Percentiles rank a stretch among this genome's conserved stretches.
These are phyloP conservation scores for Drosophila bocqueti DNA, from an alignment of 1,140 invertebrate species.

Conservation along the genomic window DNA sequence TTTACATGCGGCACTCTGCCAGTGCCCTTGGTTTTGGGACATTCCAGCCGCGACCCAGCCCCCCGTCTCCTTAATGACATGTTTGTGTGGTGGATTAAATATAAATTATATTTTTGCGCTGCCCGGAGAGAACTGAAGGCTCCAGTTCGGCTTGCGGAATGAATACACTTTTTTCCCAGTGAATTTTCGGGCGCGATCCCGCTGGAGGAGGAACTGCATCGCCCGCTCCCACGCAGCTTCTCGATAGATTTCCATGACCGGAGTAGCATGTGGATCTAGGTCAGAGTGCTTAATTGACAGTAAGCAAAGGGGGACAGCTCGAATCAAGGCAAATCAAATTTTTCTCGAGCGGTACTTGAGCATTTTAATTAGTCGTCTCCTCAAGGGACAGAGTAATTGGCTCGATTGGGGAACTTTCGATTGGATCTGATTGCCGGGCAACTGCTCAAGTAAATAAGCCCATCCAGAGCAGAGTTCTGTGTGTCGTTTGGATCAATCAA, in stretches of 20 bases:
- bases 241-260: slow-evolving; percentile 27
- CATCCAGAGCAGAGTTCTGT: slow-evolving; percentile 46
- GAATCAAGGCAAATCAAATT: slow-evolving; percentile 32
- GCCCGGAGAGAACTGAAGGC: slow-evolving; percentile 7
- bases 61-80: slow-evolving; percentile 65
- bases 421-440: slow-evolving; percentile 34
- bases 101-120: slow-evolving; percentile 75
- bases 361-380: slow-evolving; percentile 51
- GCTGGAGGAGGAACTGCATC: not conserved
- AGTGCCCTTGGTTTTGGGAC: slow-evolving; percentile 28
- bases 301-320: slow-evolving; percentile 24
- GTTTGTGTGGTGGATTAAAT: slow-evolving; percentile 77
- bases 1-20: slow-evolving; percentile 62
- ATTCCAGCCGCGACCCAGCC: not conserved
- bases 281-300: slow-evolving; percentile 55
- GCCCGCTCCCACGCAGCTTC: slow-evolving; percentile 8
- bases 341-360: slow-evolving; percentile 20
- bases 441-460: slow-evolving; percentile 29
- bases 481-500: slow-evolving; percentile 50
- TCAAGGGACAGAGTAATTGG: slow-evolving; percentile 49
- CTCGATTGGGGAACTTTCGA: slow-evolving; percentile 32
- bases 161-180: slow-evolving; percentile 61
- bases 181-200: slow-evolving; percentile 45
- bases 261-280: slow-evolving; percentile 23
- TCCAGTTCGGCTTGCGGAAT: slow-evolving; percentile 54